These are phyloP conservation scores for Pectinophora gossypiella DNA, from an alignment of 1,140 invertebrate species.

Conservation along the genomic window DNA sequence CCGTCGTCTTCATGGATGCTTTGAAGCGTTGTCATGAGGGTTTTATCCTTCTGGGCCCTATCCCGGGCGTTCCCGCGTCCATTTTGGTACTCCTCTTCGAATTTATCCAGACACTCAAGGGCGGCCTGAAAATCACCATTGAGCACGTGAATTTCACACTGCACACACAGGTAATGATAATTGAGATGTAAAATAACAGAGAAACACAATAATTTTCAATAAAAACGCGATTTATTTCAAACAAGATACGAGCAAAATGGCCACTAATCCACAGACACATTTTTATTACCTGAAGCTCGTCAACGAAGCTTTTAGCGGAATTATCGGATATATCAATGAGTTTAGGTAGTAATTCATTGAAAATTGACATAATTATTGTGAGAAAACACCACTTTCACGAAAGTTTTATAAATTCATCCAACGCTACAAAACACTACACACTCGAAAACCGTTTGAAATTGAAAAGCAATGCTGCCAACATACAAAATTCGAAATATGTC, in stretches of 20 bases:
- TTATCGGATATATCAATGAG: slow-evolving; percentile 45
- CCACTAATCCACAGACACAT: neutral
- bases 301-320: slow-evolving; percentile 42
- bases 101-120: slow-evolving; percentile 48
- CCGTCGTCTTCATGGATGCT: slow-evolving; percentile 58
- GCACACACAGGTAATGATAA: neutral
- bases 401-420: slow-evolving; percentile 49
- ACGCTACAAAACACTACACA: slow-evolving; percentile 55
- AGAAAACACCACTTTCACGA: slow-evolving; percentile 39
- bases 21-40: slow-evolving; percentile 39
- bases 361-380: slow-evolving; percentile 63
- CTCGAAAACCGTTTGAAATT: slow-evolving; percentile 27
- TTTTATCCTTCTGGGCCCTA: slow-evolving; percentile 44
- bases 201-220: neutral
- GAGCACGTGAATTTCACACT: slow-evolving; percentile 2
- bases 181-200: neutral
- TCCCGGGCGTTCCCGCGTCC: slow-evolving; percentile 33
- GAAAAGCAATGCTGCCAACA: slow-evolving; percentile 35
- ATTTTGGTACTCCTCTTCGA: slow-evolving; percentile 51
- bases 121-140: slow-evolving; percentile 38
- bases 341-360: slow-evolving; percentile 58
- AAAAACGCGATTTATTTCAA: neutral
- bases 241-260: neutral
- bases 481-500: too few species aligned
- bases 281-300: slow-evolving; percentile 51